Evolutionary conservation across 2,888 invertebrate genomes (phyloP).

Genomic region (Eilema caniola): DNA sequence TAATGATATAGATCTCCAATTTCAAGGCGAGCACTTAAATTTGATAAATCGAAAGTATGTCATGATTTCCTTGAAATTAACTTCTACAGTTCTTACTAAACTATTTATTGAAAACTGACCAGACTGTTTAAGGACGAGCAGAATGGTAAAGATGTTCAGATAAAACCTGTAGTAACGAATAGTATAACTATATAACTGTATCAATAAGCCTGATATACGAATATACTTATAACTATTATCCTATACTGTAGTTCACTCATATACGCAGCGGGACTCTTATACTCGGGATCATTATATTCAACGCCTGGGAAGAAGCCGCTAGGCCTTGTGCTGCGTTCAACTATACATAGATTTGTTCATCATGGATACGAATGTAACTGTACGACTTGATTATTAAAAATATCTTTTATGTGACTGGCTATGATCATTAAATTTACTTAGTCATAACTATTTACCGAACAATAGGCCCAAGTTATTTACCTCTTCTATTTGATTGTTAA

Average conservation of each 20-base stretch:
- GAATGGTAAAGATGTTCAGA: too few relatives aligned
- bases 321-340: not conserved
- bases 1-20: not conserved
- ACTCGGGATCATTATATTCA: not conserved
- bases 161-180: too few relatives aligned
- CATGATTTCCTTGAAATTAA: not conserved
- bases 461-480: not conserved
- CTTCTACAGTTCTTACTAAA: too few relatives aligned
- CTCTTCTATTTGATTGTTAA: not conserved
- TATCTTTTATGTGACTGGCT: not conserved
- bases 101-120: too few relatives aligned
- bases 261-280: not conserved
- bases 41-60: not conserved
- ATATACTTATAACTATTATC: not conserved
- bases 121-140: too few relatives aligned
- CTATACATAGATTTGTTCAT: not conserved
- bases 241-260: slow-evolving; percentile 3
- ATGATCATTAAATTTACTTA: not conserved
- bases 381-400: not conserved
- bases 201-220: too few relatives aligned
- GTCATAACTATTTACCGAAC: not conserved
- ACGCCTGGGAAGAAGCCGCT: not conserved
- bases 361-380: not conserved
- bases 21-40: not conserved
- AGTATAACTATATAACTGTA: too few relatives aligned